Evolutionary conservation across 2,888 invertebrate genomes (phyloP).

Genomic region (Oligia strigilis): DNA sequence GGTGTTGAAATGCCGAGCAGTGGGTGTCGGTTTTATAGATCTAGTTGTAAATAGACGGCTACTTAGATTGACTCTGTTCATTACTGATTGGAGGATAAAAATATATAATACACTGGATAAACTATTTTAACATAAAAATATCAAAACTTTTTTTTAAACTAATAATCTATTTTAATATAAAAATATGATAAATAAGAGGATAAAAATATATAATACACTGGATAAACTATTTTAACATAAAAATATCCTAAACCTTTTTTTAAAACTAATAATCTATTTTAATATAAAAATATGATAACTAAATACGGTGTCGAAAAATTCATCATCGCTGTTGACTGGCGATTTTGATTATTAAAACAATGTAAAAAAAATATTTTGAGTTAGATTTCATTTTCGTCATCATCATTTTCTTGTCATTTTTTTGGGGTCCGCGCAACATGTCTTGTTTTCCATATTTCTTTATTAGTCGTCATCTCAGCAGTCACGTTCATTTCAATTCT

Average conservation of each 20-base stretch:
- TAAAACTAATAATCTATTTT: too few relatives aligned
- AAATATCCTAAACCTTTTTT: too few relatives aligned
- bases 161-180: too few relatives aligned
- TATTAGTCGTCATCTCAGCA: not conserved
- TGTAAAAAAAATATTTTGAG: too few relatives aligned
- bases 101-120: not conserved
- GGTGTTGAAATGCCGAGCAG: slow-evolving; percentile 1
- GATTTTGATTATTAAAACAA: not conserved
- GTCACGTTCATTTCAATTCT: not conserved
- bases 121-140: too few relatives aligned
- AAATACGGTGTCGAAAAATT: too few relatives aligned
- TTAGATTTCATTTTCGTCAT: too few relatives aligned
- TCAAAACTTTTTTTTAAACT: too few relatives aligned
- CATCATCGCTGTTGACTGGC: too few relatives aligned
- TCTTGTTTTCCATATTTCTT: not conserved
- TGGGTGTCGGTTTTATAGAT: not conserved
- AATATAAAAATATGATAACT: too few relatives aligned
- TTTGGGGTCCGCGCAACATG: not conserved
- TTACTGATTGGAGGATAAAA: not conserved
- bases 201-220: not conserved
- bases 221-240: too few relatives aligned
- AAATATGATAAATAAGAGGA: not conserved
- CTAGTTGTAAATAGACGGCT: not conserved
- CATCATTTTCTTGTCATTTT: not conserved
- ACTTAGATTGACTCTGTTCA: not conserved